phyloP scores from a whole-genome alignment of 1,140 invertebrate genomes.

The Kradibia gibbosae region DNA sequence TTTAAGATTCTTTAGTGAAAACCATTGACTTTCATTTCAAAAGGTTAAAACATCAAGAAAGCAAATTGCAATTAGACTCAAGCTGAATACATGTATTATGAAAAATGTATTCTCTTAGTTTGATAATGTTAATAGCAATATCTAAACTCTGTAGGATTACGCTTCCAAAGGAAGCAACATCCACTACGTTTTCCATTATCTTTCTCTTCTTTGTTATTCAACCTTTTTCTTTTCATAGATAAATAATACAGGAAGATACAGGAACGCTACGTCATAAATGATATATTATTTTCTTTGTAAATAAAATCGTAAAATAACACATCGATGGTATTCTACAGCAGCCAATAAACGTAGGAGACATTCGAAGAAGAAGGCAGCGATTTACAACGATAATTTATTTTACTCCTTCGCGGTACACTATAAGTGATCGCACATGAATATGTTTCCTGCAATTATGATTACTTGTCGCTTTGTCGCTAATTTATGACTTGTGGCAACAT shows the following conservation, averaged over 20 bases:
- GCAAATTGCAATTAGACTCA: too few relatives aligned
- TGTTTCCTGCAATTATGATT: slow-evolving; percentile 23
- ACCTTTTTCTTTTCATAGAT: background rate
- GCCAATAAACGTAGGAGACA: background rate
- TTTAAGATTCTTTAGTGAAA: too few relatives aligned
- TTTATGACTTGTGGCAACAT: background rate
- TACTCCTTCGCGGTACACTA: background rate
- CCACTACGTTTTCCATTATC: too few relatives aligned
- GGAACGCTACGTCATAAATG: slow-evolving; percentile 11
- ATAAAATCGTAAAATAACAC: slow-evolving; percentile 41
- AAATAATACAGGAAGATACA: background rate
- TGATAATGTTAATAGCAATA: too few relatives aligned
- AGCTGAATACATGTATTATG: too few relatives aligned
- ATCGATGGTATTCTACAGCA: slow-evolving; percentile 19
- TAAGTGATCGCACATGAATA: background rate
- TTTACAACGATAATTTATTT: slow-evolving; percentile 34
- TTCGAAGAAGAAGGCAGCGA: background rate
- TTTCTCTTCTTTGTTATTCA: too few relatives aligned
- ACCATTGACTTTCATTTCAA: too few relatives aligned
- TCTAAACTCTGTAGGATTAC: too few relatives aligned
- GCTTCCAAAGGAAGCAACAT: too few relatives aligned
- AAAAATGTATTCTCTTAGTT: too few relatives aligned
- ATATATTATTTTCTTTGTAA: slow-evolving; percentile 23
- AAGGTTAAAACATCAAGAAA: too few relatives aligned
- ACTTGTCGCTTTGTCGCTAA: slow-evolving; percentile 29